Evolutionary conservation across 2,797 vertebrate species (phyloP).

Genomic region (Phrynocephalus forsythii): DNA sequence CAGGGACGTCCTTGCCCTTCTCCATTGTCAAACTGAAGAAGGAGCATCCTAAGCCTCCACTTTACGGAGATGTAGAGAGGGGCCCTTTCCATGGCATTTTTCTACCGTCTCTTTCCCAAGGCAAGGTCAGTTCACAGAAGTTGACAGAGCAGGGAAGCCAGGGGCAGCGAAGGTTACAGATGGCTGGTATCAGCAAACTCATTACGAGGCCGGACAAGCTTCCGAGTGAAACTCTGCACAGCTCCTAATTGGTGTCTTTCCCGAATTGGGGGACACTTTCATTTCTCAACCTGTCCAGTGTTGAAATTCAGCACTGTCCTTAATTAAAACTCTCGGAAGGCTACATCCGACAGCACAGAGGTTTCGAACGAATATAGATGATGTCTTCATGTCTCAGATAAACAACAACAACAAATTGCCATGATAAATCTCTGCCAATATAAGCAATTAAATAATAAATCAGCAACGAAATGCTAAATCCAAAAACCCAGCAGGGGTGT

Average conservation of each 20-base stretch:
- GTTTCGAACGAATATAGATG: slow-evolving; percentile 32
- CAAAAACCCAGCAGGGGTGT: slow-evolving; percentile 44
- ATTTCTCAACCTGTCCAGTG: neutral
- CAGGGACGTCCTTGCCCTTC: neutral
- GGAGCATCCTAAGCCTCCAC: neutral
- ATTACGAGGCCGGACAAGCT: neutral
- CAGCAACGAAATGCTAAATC: slow-evolving; percentile 72
- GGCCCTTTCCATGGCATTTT: too few species aligned
- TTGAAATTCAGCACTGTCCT: neutral
- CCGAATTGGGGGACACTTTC: neutral
- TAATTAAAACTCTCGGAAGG: slow-evolving; percentile 47
- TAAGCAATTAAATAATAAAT: slow-evolving; percentile 71
- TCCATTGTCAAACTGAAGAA: too few species aligned
- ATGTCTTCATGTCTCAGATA: slow-evolving; percentile 60
- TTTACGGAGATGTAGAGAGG: too few species aligned
- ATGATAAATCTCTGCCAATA: slow-evolving; percentile 66
- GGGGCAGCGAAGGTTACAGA: neutral
- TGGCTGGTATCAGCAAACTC: neutral
- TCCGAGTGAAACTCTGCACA: neutral
- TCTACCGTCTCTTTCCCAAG: too few species aligned
- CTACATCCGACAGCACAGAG: slow-evolving; percentile 35
- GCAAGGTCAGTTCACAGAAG: too few species aligned
- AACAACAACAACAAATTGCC: slow-evolving; percentile 52
- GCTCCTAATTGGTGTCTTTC: neutral
- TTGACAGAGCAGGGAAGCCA: neutral